phyloP scores from a whole-genome alignment of 2,113 vertebrate genomes.

The Apistogramma diplotaenia region DNA sequence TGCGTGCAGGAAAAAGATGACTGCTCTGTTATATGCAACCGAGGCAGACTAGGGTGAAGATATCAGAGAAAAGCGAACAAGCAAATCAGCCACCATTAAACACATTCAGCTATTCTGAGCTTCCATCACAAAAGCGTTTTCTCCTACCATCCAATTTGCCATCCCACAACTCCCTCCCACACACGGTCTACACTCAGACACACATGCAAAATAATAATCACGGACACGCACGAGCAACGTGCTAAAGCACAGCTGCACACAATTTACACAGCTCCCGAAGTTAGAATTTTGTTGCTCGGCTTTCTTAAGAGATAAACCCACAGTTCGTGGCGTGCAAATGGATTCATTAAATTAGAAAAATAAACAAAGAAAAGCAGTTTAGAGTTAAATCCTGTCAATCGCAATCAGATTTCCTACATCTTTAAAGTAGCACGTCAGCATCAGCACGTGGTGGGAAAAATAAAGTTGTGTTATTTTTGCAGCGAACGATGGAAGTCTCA shows the following conservation, averaged over 20 bases:
- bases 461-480: neutral
- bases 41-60: neutral
- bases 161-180: constrained; percentile 39
- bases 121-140: constrained; percentile 53
- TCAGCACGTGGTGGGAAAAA: neutral
- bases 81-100: constrained; percentile 37
- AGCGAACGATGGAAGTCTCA: neutral
- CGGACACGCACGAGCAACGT: constrained; percentile 2
- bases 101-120: constrained; percentile 47
- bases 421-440: no score
- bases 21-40: neutral
- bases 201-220: constrained; percentile 24
- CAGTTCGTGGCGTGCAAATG: neutral
- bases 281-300: neutral
- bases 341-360: neutral
- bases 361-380: neutral
- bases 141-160: constrained; percentile 57
- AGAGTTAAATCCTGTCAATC: neutral
- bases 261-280: constrained; percentile 19
- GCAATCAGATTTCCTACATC: neutral
- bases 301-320: neutral
- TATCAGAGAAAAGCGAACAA: neutral
- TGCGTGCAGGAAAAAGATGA: neutral
- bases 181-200: constrained; percentile 6
- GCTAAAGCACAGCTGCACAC: constrained; percentile 37